Percentiles rank a stretch among this genome's conserved stretches.
These are phyloP conservation scores for Eubasilissa splendida DNA, from an alignment of 2,888 invertebrate species.

Conservation along the genomic window DNA sequence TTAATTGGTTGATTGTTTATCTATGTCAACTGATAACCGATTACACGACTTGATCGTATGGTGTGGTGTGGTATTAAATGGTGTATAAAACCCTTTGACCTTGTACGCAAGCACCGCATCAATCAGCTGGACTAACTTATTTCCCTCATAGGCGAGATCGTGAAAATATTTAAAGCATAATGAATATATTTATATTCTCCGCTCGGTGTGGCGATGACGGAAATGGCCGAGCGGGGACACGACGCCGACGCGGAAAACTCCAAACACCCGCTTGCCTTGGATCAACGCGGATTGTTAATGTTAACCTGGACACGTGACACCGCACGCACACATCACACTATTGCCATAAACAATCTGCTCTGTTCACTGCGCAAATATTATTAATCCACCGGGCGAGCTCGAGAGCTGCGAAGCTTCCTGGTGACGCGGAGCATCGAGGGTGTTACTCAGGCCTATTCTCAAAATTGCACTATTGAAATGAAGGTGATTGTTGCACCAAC, in stretches of 20 bases:
- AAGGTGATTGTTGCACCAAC: too few relatives aligned
- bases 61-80: too few relatives aligned
- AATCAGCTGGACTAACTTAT: neutral
- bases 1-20: too few relatives aligned
- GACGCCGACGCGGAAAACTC: constrained; percentile 44
- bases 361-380: too few relatives aligned
- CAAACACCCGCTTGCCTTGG: constrained; percentile 48
- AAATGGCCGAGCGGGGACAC: constrained; percentile 35
- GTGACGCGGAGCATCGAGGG: too few relatives aligned
- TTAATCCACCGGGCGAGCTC: neutral
- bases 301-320: too few relatives aligned
- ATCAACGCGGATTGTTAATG: neutral
- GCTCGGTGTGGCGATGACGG: neutral
- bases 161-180: neutral
- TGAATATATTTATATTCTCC: neutral
- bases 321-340: neutral
- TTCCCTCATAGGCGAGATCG: neutral
- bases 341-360: neutral
- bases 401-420: neutral
- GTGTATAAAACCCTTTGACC: neutral
- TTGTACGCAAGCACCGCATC: neutral
- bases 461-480: too few relatives aligned
- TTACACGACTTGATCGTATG: too few relatives aligned
- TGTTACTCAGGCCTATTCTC: too few relatives aligned
- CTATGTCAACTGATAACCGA: too few relatives aligned